Evolutionary conservation across 2,113 vertebrate species (phyloP), one percentile per base, ranked within the genome.

Genomic region (Callopanchax toddi): DNA sequence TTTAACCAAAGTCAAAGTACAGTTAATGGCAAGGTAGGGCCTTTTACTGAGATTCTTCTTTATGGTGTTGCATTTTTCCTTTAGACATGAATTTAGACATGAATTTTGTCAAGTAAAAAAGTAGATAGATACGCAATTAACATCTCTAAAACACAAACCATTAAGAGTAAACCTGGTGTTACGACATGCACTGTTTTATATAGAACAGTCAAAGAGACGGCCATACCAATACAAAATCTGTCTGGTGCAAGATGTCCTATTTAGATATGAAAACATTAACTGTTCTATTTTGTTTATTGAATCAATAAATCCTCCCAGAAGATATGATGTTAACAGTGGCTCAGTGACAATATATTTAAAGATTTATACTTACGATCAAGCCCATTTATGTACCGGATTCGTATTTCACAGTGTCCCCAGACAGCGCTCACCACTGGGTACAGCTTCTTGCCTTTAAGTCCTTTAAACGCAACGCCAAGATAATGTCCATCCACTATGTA

Each of bases 341-440:
- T 6, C 9, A 52, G 29, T 3, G 1, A 51, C 12, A 60, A 20
- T 36, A 23, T 29, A 49, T 4, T 44, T 10, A 34, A 34, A 26
- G 5, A 6, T 32, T 51, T 16, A 79, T 93, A 99, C 97, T 98
- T 94, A 99, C 97, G 97, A 92, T 99, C 97, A 0, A 99, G 96
- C 50, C 97, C 96, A n/a, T 99, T 99, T 85, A 99, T 91, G 94
- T 99, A 99, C 85, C 97, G 95, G 92, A 99, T 98, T 74, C 94
- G 87, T 63, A 99, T 99, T 88, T 99, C 97, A 87, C 97, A 99
- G 94, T 99, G 97, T 86, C 97, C 97, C 97, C 97, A 99, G 76
- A 99, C 97, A 0, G 97, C 97, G 42, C 97, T 99, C 53, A 99
- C 97, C 56, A 99, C 94, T 0, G 97, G 97, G 65, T 99, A 96